Evolutionary conservation across 2,888 invertebrate species (phyloP).

Genomic region (Trichogramma dendrolimi): DNA sequence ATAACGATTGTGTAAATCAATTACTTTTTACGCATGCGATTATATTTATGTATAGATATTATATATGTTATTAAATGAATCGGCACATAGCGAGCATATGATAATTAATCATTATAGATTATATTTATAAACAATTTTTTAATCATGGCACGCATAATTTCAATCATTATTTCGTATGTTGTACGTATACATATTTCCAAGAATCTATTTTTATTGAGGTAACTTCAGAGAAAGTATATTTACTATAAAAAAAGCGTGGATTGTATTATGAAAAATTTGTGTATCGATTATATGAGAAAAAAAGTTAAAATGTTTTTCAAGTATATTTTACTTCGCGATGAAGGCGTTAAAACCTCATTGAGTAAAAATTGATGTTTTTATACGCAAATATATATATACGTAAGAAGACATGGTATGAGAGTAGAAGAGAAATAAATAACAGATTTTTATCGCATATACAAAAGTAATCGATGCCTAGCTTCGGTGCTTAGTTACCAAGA

Average conservation of each 20-base stretch:
- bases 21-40: neutral
- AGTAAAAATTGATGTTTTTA: no score
- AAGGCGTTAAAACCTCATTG: no score
- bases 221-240: conserved; percentile 14
- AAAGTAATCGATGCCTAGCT: conserved; percentile 25
- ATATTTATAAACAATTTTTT: conserved; percentile 14
- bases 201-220: conserved; percentile 5
- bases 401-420: no score
- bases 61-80: conserved; percentile 4
- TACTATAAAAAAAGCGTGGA: no score
- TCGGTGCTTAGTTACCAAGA: conserved; percentile 31
- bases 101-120: conserved; percentile 14
- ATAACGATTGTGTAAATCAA: no score
- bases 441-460: neutral
- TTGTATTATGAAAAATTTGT: no score
- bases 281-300: no score
- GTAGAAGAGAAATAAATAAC: no score
- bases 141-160: conserved; percentile 28
- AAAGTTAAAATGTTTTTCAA: no score
- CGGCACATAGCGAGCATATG: conserved; percentile 18
- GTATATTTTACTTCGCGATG: no score
- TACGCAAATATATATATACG: no score
- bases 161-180: conserved; percentile 25
- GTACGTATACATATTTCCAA: conserved; percentile 2
- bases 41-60: conserved; percentile 1